Conservation (phyloP, 2,888 invertebrate genomes). For the Heteromyza rotundicornis region DNA sequence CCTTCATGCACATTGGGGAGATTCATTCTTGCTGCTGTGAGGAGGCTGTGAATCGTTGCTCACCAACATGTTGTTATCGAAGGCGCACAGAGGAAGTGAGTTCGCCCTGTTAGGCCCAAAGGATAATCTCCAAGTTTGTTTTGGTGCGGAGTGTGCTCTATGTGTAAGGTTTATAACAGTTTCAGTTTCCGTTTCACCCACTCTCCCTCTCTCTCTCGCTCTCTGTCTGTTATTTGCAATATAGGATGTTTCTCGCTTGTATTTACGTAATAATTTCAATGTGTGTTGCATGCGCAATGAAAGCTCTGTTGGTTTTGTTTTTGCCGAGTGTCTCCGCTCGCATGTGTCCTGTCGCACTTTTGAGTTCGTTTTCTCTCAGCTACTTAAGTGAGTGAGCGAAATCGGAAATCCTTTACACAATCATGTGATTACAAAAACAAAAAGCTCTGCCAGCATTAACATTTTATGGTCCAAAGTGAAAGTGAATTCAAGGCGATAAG, state of each 20-base stretch:
- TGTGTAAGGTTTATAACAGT: not conserved
- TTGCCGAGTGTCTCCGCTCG: too few relatives aligned
- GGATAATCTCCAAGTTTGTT: too few relatives aligned
- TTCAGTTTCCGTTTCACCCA: not conserved
- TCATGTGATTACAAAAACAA: not conserved
- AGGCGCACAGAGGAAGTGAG: too few relatives aligned
- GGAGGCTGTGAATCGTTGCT: too few relatives aligned
- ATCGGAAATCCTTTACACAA: not conserved
- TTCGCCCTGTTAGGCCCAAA: too few relatives aligned
- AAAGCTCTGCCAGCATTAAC: too few relatives aligned
- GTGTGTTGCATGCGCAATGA: slow-evolving; percentile 28
- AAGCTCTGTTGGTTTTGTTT: too few relatives aligned
- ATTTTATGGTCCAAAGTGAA: slow-evolving; percentile 3
- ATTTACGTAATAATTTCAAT: slow-evolving; percentile 49
- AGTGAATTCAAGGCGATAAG: not conserved
- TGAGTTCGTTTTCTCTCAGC: not conserved
- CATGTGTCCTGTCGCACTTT: too few relatives aligned
- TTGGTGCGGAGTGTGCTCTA: too few relatives aligned
- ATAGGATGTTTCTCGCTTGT: slow-evolving; percentile 37
- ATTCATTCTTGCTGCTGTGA: too few relatives aligned
- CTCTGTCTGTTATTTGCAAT: slow-evolving; percentile 4
- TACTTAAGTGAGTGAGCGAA: not conserved
- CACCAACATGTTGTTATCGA: too few relatives aligned
- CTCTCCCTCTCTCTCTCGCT: not conserved
- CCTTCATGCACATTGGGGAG: too few relatives aligned